Evolutionary conservation across 30 jellyfish, hydroid and myxozoan genomes (phyloP), one percentile per base, ranked within the genome.

Genomic region (Sanderia malayensis): DNA sequence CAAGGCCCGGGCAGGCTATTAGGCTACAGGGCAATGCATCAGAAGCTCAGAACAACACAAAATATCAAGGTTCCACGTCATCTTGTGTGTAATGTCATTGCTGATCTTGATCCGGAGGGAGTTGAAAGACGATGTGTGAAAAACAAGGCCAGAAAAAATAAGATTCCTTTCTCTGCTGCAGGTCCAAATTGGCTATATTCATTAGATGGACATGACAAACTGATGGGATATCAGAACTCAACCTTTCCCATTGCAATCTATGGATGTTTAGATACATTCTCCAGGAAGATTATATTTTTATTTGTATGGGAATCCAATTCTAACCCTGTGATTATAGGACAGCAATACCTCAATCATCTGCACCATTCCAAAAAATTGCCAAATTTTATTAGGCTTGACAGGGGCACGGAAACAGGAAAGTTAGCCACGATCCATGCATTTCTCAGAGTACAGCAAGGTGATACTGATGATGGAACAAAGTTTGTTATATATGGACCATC

Each of bases 21-120:
- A 2, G 86, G 86, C 71, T 55, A 73, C 68, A 24, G 86, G 22
- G 84, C 86, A 58, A 57, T 73, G 86, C 2, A 13, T 9, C 31
- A 21, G 13, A 73, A 73, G 34, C 19, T 55, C 2, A 6, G 86
- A 3, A 85, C 17, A 58, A 34, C 3, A 19, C 37, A 74, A 23
- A 19, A 31, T 28, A 0, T 75, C 46, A 75, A 75, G 15, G 55
- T 60, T 0, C 87, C 81, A 27, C 13, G 71, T 0, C 71, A 55
- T 0, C 0, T 1, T 0, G 83, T 58, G 0, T 46, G 61, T 44
- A 30, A 75, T 30, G 31, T 75, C 2, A 75, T 75, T 84, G 20
- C 0, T 31, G 73, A 75, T 1, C 0, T 0, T 0, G 41, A 32
- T 1, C 1, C 83, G 6, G 0, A 30, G 13, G 24, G 37, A 0